Evolutionary conservation across 2,797 vertebrate species (phyloP).

Genomic region (Chloroceryle amazona): DNA sequence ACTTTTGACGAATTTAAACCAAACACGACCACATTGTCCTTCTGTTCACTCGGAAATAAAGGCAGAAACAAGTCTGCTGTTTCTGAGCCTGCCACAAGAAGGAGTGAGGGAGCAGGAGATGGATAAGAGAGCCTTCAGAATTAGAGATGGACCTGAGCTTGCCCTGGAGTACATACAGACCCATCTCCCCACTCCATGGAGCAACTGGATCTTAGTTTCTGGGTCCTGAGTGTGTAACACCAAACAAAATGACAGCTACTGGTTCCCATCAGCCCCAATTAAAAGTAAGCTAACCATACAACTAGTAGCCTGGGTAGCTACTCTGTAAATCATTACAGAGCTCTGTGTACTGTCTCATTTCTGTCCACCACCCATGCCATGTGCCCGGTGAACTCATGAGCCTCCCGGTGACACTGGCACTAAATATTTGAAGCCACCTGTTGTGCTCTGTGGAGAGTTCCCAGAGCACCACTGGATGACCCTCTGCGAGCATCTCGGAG

Average conservation of each 20-base stretch:
- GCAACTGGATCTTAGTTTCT: not conserved
- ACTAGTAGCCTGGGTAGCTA: not conserved
- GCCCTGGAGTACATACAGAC: not conserved
- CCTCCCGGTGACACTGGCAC: not conserved
- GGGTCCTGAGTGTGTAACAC: not conserved
- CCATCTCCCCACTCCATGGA: not conserved
- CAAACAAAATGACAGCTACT: not conserved
- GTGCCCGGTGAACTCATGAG: accelerated
- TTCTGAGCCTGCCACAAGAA: not conserved
- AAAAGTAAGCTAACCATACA: not conserved
- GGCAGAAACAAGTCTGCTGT: not conserved
- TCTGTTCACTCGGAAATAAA: not conserved
- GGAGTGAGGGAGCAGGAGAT: not conserved
- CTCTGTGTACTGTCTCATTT: not conserved
- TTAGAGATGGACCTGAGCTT: not conserved
- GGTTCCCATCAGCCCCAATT: not conserved
- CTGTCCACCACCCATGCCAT: not conserved
- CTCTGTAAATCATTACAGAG: not conserved
- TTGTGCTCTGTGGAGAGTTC: not conserved
- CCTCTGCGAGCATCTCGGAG: accelerated
- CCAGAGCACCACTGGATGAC: not conserved
- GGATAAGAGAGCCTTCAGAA: not conserved
- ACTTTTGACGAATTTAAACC: not conserved
- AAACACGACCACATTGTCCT: not conserved
- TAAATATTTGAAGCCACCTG: not conserved